phyloP scores from a whole-genome alignment of 2,113 vertebrate genomes.

The Falco punctatus region DNA sequence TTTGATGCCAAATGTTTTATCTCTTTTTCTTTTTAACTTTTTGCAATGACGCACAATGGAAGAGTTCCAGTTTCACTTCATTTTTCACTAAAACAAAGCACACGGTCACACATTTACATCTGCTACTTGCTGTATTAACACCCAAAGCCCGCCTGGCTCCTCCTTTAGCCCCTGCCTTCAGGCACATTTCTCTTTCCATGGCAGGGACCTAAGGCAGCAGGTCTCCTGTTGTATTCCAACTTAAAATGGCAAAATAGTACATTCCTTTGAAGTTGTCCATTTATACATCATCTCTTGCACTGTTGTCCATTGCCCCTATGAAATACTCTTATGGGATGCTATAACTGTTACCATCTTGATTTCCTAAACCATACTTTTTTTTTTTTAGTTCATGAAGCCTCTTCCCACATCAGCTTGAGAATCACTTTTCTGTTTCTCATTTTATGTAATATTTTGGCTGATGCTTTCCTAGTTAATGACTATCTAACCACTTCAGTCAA shows the following conservation, averaged over 20 bases:
- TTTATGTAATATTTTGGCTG: background rate
- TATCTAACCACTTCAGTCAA: background rate
- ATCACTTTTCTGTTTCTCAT: background rate
- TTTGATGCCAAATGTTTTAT: background rate
- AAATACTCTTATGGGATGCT: background rate
- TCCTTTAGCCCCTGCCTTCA: background rate
- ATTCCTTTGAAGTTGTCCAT: background rate
- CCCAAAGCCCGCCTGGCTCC: background rate
- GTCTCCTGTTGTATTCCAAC: background rate
- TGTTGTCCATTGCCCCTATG: background rate
- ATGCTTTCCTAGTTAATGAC: background rate
- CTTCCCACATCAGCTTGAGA: background rate
- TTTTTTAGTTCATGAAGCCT: background rate
- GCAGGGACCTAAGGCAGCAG: background rate
- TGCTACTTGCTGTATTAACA: background rate
- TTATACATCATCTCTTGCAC: background rate
- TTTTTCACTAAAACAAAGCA: background rate
- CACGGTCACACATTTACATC: background rate
- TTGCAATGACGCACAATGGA: background rate
- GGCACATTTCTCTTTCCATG: background rate
- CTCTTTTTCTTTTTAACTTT: background rate
- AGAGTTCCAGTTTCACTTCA: background rate
- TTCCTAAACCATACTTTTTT: background rate
- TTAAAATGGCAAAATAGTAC: background rate
- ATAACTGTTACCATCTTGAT: background rate